These are phyloP conservation scores for Shinisaurus crocodilurus DNA, from an alignment of 2,113 vertebrate genomes.

Conservation along the genomic window DNA sequence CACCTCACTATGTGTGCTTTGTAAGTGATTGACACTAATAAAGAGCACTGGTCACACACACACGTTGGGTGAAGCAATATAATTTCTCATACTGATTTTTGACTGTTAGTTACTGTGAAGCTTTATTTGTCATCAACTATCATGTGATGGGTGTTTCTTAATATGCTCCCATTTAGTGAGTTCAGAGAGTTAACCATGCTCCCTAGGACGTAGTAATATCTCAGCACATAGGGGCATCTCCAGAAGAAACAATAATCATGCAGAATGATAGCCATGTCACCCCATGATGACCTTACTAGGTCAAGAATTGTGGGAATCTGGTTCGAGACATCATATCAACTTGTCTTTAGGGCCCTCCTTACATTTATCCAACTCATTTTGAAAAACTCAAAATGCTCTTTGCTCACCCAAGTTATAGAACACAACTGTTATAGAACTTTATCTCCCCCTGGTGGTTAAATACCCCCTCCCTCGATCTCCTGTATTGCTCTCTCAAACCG, in stretches of 20 bases:
- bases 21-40: not conserved
- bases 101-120: not conserved
- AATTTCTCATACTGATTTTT: not conserved
- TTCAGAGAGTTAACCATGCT: not conserved
- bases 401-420: not conserved
- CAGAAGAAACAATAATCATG: not conserved
- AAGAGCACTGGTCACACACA: not conserved
- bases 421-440: slow-evolving; percentile 24
- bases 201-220: not conserved
- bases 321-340: not conserved
- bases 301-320: slow-evolving; percentile 3
- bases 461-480: not conserved
- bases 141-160: not conserved
- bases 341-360: too few species aligned
- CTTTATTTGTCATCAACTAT: not conserved
- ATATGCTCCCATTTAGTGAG: not conserved
- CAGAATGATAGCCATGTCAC: not conserved
- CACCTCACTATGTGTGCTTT: not conserved
- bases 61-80: not conserved
- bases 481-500: not conserved
- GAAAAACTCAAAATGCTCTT: not conserved
- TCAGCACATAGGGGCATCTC: not conserved
- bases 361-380: not conserved
- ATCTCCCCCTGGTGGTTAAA: slow-evolving; percentile 15
- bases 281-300: not conserved